These are phyloP conservation scores for Brachymystax lenok DNA, from an alignment of 2,797 vertebrate genomes.

Conservation along the genomic window DNA sequence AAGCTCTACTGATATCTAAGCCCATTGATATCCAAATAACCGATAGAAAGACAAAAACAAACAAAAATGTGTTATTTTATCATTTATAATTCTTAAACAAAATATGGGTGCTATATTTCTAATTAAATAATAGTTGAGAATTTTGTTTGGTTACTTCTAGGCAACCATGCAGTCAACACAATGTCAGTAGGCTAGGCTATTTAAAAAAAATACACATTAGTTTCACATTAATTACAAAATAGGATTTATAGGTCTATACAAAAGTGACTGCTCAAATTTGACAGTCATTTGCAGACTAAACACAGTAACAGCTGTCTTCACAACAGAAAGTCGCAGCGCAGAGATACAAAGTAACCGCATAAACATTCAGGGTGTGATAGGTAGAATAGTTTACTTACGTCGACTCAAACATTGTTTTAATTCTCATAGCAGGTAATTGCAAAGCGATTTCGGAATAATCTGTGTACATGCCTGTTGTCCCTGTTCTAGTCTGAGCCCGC, in stretches of 20 bases:
- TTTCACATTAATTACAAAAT: neutral
- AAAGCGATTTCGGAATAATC: conserved; percentile 11
- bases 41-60: conserved; percentile 36
- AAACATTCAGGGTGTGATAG: neutral
- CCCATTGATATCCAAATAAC: conserved; percentile 42
- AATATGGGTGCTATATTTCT: neutral
- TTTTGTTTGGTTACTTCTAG: neutral
- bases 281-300: neutral
- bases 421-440: neutral
- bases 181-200: neutral
- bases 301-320: conserved; percentile 1
- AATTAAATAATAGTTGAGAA: neutral
- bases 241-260: neutral
- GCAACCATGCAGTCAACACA: neutral
- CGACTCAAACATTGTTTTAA: neutral
- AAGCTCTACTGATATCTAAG: conserved; percentile 38
- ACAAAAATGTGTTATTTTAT: neutral
- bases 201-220: neutral
- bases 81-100: neutral
- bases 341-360: neutral
- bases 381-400: neutral
- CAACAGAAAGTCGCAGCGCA: conserved; percentile 1
- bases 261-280: neutral
- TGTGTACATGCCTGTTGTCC: conserved; percentile 6
- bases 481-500: conserved; percentile 46